Evolutionary conservation across 2,888 invertebrate species (phyloP).

Genomic region (Lepidochrysops patricia): DNA sequence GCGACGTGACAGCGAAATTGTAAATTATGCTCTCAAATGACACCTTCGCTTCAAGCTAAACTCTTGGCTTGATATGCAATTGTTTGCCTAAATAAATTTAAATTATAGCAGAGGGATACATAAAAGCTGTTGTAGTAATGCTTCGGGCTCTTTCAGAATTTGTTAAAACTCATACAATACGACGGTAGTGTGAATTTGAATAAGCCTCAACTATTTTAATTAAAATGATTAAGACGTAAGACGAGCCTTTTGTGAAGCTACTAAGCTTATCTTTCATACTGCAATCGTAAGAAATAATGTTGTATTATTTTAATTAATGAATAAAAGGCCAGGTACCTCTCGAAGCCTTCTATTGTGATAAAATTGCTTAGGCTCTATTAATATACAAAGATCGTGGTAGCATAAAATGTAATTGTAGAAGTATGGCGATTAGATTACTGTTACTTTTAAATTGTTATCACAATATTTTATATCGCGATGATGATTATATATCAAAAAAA

Average conservation of each 20-base stretch:
- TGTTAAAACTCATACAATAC: not conserved
- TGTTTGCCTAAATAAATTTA: constrained; percentile 8
- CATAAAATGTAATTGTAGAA: too few relatives aligned
- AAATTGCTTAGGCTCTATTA: too few relatives aligned
- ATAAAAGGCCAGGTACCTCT: not conserved
- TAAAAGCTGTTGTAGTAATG: constrained; percentile 20
- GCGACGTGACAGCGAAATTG: constrained; percentile 40
- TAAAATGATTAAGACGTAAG: constrained; percentile 24
- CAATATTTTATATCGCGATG: too few relatives aligned
- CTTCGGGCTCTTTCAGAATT: not conserved
- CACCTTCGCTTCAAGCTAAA: constrained; percentile 23
- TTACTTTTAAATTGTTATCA: too few relatives aligned
- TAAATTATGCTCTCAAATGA: constrained; percentile 28
- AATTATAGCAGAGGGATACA: not conserved
- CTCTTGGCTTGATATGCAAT: constrained; percentile 8
- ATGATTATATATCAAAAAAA: not conserved
- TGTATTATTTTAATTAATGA: not conserved
- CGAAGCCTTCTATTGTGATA: not conserved
- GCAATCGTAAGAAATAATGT: not conserved
- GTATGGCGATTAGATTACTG: too few relatives aligned
- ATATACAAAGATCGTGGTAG: too few relatives aligned
- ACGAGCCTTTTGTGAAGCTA: not conserved
- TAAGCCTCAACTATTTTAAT: not conserved
- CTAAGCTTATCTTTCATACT: not conserved
- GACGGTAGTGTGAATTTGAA: not conserved